Evolutionary conservation across 2,113 vertebrate species (phyloP).

Genomic region (Struthidea cinerea): DNA sequence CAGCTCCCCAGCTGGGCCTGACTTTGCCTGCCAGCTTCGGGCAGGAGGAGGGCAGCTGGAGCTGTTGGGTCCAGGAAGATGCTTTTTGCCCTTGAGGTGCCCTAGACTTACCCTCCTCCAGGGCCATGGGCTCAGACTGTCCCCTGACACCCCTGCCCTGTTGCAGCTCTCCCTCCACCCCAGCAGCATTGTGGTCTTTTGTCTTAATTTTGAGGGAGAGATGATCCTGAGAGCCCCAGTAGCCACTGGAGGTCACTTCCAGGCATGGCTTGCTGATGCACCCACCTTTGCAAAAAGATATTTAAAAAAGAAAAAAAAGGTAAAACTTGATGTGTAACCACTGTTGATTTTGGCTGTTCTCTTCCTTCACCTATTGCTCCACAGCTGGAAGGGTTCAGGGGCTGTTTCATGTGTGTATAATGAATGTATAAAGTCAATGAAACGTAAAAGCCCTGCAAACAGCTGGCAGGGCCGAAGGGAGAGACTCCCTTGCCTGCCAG

Average conservation of each 20-base stretch:
- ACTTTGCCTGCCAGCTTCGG: accelerated
- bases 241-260: background rate
- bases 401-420: background rate
- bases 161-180: background rate
- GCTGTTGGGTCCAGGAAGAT: background rate
- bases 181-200: background rate
- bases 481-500: background rate
- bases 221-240: background rate
- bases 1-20: background rate
- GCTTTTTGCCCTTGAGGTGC: background rate
- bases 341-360: constrained; percentile 59
- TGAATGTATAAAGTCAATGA: background rate
- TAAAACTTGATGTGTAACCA: background rate
- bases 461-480: background rate
- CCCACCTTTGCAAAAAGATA: background rate
- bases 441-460: background rate
- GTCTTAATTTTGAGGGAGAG: background rate
- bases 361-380: constrained; percentile 18
- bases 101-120: background rate
- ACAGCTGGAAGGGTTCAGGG: background rate
- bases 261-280: background rate
- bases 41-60: background rate
- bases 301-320: background rate
- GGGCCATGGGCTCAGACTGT: background rate
- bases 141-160: accelerated